Conservation (phyloP, 2,113 vertebrate genomes). For the Ciconia stormi region DNA sequence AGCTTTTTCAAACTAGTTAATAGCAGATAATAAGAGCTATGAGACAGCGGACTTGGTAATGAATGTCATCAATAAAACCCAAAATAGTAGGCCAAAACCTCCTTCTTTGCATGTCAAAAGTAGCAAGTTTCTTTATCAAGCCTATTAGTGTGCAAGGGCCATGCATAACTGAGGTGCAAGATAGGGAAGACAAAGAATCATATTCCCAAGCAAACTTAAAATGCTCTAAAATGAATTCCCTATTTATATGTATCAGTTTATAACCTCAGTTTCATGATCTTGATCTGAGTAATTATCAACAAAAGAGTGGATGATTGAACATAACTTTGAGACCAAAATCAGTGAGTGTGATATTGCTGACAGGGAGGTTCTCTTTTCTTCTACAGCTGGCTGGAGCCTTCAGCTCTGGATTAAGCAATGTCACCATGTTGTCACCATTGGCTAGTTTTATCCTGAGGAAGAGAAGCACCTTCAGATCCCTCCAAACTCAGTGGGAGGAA, state of each 20-base stretch:
- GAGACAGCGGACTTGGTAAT: neutral
- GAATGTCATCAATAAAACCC: neutral
- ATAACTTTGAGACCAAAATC: neutral
- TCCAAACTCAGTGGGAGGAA: neutral
- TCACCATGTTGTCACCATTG: rapidly evolving
- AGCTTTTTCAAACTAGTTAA: neutral
- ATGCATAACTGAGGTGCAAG: neutral
- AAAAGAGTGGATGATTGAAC: neutral
- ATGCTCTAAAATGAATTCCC: neutral
- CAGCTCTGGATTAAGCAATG: neutral
- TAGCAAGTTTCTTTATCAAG: neutral
- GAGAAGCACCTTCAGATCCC: neutral
- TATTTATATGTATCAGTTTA: neutral
- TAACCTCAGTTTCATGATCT: neutral
- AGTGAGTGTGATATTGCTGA: neutral
- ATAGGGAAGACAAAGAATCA: neutral
- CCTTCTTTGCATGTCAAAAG: neutral
- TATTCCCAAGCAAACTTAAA: neutral
- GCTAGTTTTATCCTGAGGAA: neutral
- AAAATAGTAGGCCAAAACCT: neutral
- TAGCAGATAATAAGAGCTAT: neutral
- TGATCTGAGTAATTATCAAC: neutral
- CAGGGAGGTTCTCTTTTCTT: neutral
- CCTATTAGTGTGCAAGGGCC: neutral
- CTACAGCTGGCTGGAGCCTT: neutral